Evolutionary conservation across 2,797 vertebrate genomes (phyloP).

Genomic region (Alcedo quadribrachys): DNA sequence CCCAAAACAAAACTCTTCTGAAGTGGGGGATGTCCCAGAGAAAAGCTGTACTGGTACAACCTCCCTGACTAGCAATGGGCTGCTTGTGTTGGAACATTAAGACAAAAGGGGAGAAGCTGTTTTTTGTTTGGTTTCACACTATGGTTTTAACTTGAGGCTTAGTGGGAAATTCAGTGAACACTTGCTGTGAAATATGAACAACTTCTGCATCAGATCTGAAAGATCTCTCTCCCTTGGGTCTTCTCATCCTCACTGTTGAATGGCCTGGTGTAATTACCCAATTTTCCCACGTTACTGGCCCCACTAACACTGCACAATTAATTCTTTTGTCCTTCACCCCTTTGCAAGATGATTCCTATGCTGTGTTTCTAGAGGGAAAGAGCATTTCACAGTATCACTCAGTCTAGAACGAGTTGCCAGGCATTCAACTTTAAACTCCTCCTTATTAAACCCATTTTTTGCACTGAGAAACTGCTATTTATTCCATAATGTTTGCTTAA

Average conservation of each 20-base stretch:
- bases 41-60: not conserved
- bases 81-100: not conserved
- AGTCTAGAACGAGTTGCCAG: not conserved
- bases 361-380: not conserved
- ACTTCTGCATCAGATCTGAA: not conserved
- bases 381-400: not conserved
- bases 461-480: too few relatives aligned
- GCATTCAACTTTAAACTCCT: too few relatives aligned
- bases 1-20: not conserved
- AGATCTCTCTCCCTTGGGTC: conserved; percentile 1
- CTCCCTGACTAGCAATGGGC: not conserved
- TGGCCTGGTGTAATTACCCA: not conserved
- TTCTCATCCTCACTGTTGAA: conserved; percentile 13
- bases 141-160: not conserved
- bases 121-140: not conserved
- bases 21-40: not conserved
- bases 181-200: not conserved
- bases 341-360: not conserved
- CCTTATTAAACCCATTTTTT: too few relatives aligned
- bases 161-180: not conserved
- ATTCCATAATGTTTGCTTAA: too few relatives aligned
- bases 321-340: not conserved
- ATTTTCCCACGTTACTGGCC: not conserved
- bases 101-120: not conserved
- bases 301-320: not conserved